Base-by-base conservation (phyloP, 92 coral and sea anemone species). In the Parazoanthus darwini region DNA sequence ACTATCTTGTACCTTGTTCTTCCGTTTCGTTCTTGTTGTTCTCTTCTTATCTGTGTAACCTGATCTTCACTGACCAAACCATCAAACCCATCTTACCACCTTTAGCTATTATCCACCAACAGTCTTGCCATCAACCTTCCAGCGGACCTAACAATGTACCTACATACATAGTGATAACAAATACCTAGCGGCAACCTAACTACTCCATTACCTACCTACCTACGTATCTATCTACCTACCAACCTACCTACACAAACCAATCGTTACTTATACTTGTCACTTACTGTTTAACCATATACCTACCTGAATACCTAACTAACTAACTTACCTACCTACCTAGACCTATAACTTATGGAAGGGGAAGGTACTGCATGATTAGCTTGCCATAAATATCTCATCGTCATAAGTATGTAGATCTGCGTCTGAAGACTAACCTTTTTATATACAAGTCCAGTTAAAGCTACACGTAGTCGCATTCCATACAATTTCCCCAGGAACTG, bases 401-500 rank as follows among this genome's bases (percentile, higher is more conserved):
- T 73, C 16, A 3, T 73, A 10, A 73, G 43, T 76, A 18, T 9
- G 44, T 39, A 39, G 26, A 18, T 23, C 23, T n/a, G 25, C 23
- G 8, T 37, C 43, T 36, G 43, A 37, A n/a, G 25, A 46, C 79
- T 84, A 8, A 84, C 87, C 87, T 84, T 84, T 51, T 84, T 84
- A 25, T 84, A 71, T 6, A 84, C 51, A 15, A 84, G 77, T 26
- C 87, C 87, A 48, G 87, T 84, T 84, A 84, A 44, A 23, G 87
- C 87, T 42, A 84, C 67, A 8, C 87, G 79, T 8, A 84, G 67
- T 33, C 87, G 87, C 87, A 84, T 84, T 46, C 87, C 87, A 46
- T 84, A 84, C 43, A 84, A 50, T 56, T 84, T 84, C 35, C 87
- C 87, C 14, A 84, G 63, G 68, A 84, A 84, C 46, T 84, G 87